phyloP scores from a whole-genome alignment of 2,113 vertebrate genomes.

The Ophiodon elongatus region DNA sequence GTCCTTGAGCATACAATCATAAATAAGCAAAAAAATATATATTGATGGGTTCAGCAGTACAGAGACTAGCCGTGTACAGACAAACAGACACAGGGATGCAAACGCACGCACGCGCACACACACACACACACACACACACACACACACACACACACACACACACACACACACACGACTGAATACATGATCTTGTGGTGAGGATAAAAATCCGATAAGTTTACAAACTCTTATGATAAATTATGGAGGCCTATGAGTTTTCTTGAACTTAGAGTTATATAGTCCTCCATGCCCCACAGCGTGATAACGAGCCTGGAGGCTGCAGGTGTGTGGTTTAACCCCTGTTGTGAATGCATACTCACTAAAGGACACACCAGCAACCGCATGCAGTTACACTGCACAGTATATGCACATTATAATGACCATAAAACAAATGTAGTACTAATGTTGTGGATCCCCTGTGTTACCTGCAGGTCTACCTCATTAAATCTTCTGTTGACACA shows the following conservation, averaged over 20 bases:
- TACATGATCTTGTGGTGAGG: too few relatives aligned
- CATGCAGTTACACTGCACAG: background rate
- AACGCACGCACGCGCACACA: too few relatives aligned
- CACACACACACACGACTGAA: too few relatives aligned
- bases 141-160: too few relatives aligned
- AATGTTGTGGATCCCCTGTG: background rate
- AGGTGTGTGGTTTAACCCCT: background rate
- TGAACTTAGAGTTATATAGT: background rate
- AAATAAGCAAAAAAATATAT: background rate
- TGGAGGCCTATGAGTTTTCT: background rate
- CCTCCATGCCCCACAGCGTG: background rate
- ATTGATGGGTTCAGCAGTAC: background rate
- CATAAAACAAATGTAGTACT: background rate
- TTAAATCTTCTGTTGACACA: conserved; percentile 15
- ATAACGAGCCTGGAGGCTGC: background rate
- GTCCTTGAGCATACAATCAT: background rate
- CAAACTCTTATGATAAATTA: background rate
- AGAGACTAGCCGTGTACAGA: background rate
- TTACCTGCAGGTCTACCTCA: conserved; percentile 6
- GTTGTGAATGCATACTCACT: background rate
- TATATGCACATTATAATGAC: background rate
- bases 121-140: too few relatives aligned
- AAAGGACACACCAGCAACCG: background rate
- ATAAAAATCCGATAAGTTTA: background rate
- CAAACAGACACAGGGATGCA: too few relatives aligned